phyloP scores from a whole-genome alignment of 2,888 invertebrate genomes.

The Onthophagus sagittarius region DNA sequence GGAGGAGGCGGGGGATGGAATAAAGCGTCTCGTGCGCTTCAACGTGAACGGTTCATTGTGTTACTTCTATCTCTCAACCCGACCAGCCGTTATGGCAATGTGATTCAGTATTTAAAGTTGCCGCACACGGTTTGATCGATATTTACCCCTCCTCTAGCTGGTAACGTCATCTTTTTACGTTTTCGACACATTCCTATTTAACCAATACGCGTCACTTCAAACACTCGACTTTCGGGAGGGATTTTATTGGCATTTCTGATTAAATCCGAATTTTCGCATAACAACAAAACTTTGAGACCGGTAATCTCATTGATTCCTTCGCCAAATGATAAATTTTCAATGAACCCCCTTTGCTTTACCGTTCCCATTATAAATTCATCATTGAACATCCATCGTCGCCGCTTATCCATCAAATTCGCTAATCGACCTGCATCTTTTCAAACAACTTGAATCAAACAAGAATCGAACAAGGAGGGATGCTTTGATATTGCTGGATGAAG shows the following conservation, averaged over 20 bases:
- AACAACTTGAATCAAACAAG: not conserved
- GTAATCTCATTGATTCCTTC: not conserved
- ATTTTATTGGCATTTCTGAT: not conserved
- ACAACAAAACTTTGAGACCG: not conserved
- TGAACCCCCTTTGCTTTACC: not conserved
- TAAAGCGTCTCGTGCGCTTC: constrained; percentile 4
- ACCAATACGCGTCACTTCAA: not conserved
- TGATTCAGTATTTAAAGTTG: constrained; percentile 4
- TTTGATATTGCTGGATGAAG: not conserved
- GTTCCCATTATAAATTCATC: not conserved
- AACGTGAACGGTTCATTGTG: constrained; percentile 9
- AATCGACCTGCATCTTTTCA: not conserved
- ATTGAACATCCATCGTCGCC: not conserved
- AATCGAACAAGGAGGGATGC: not conserved
- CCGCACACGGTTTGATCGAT: constrained; percentile 20
- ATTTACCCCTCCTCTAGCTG: constrained; percentile 11
- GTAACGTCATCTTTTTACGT: not conserved
- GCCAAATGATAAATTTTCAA: not conserved
- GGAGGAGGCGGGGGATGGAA: constrained; percentile 18
- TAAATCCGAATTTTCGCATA: not conserved
- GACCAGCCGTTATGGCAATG: not conserved
- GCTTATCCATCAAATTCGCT: not conserved
- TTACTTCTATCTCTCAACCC: constrained; percentile 1
- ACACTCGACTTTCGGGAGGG: not conserved
- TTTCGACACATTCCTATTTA: not conserved